Evolutionary conservation across 2,113 vertebrate species (phyloP).

Genomic region (Pimephales promelas): DNA sequence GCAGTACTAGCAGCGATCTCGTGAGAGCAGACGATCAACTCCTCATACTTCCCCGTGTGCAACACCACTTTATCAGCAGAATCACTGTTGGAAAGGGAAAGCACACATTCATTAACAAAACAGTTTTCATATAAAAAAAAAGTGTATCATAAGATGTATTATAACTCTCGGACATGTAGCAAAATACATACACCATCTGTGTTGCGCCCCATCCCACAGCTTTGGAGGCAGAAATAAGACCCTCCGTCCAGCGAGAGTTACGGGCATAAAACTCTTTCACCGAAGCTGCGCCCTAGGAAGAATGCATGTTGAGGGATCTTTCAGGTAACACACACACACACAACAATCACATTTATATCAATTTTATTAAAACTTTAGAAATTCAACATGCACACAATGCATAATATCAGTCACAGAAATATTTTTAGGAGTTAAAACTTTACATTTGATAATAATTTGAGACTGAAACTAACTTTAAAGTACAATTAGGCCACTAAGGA

Average conservation of each 20-base stretch:
- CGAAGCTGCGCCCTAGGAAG: constrained; percentile 86
- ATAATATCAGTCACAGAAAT: background rate
- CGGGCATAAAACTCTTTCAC: constrained; percentile 94
- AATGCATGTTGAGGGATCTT: background rate
- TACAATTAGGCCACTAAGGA: background rate
- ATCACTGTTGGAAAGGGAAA: constrained; percentile 76
- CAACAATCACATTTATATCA: too few species aligned
- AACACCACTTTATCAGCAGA: constrained; percentile 94
- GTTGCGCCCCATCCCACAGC: constrained; percentile 98
- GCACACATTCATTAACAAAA: background rate
- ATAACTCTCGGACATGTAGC: background rate
- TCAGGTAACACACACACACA: background rate
- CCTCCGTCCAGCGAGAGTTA: constrained; percentile 97
- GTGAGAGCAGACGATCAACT: constrained; percentile 94
- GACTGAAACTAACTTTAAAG: background rate
- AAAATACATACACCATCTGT: constrained; percentile 89
- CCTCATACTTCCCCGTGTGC: constrained; percentile 92
- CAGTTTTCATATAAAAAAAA: too few species aligned
- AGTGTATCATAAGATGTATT: too few species aligned
- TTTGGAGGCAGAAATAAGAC: constrained; percentile 96
- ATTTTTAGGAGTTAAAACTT: too few species aligned
- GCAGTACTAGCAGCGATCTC: constrained; percentile 96
- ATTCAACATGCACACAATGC: background rate
- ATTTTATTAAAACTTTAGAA: background rate
- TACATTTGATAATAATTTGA: background rate